Base-by-base conservation (phyloP, 2,113 vertebrate species). In the Pao palembangensis region DNA sequence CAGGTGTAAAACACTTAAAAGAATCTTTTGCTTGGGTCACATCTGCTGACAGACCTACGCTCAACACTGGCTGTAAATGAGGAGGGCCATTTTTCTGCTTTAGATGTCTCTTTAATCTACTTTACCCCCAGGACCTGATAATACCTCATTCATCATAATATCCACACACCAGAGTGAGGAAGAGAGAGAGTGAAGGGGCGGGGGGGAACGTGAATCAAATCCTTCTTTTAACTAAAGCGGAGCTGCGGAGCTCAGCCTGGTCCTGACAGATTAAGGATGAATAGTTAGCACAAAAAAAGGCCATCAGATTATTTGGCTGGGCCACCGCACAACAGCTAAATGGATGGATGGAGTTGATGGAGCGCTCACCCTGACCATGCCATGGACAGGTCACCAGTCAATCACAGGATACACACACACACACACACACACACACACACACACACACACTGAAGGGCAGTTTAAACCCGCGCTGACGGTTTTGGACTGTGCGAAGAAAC, bases 111-210 rank as follows among this genome's bases (percentile, higher is more conserved):
- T 49, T 69, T 86, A 87, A 87, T 87, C 80, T 83, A 67, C 75
- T 82, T 83, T 85, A 80, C 79, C 73, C 84, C 78, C 58, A 49
- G 77, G 76, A 31, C 50, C 80, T 72, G 67, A 83, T 88, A 87
- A 88, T 79, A 65, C 83, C 64, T 75, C 71, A 70, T 80, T 83
- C 66, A 63, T 84, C 71, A 76, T 78, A 75, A 78, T 76, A 85
- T 80, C 73, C 80, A 67, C 53, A 59, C 34, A 38, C 44, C 44
- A 47, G 25, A 28, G 44, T n/a, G 54, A 71, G 73, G 17, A 14
- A 25, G 18, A 71, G 66, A 64, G 64, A 17, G 54, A 55, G 21
- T 60, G 71, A 47, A 54, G 48, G 56, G 51, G 14, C 60, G 44
- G 49, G 65, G 42, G 44, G 7, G 18, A 20, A 16, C 31, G n/a